Base-by-base conservation (phyloP, 2,888 invertebrate genomes). In the Drosophila anceps region DNA sequence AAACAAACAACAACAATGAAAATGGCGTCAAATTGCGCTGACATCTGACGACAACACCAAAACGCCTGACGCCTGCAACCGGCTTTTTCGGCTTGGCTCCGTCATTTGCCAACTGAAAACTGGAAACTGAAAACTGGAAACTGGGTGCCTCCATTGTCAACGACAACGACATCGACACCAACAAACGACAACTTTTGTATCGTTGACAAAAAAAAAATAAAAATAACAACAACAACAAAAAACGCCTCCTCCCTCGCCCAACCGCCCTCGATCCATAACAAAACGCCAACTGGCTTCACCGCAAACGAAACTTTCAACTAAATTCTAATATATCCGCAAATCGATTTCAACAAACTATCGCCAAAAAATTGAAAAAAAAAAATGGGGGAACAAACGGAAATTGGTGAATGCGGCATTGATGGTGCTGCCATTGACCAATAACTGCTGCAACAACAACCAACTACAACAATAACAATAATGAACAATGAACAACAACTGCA, bases 21-120 rank as follows among this genome's bases (percentile, higher is more conserved):
- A 91, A 89, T 90, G 91, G 89, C 91, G 86, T 84, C 88, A 90
- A 91, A 92, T 91, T 91, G 89, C 86, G 82, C 85, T 91, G 91
- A 91, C 91, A 91, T 90, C 89, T 87, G 91, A 90, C 90, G 88
- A 80, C 65, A 63, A 75, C 63, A 48, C 50, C 62, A 51, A 75
- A 64, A 64, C 68, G 61, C 50, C 57, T 61, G 67, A 20, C 54
- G 68, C 48, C 69, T 63, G 58, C 57, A 48, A 39, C 60, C 31
- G 43, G 43, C n/a, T 53, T 54, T 68, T 68, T 67, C 54, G 68
- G 24, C 53, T 66, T 53, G 29, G 48, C 58, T 46, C 37, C 37
- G 58, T 46, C 73, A 75, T 80, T 53, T 57, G 59, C 46, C 55
- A 68, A 73, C 76, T 37, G 54, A 44, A 53, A 68, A 73, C 73